Evolutionary conservation across 2,888 invertebrate species (phyloP), one percentile per base, ranked within the genome.

Genomic region (Noctua comes): DNA sequence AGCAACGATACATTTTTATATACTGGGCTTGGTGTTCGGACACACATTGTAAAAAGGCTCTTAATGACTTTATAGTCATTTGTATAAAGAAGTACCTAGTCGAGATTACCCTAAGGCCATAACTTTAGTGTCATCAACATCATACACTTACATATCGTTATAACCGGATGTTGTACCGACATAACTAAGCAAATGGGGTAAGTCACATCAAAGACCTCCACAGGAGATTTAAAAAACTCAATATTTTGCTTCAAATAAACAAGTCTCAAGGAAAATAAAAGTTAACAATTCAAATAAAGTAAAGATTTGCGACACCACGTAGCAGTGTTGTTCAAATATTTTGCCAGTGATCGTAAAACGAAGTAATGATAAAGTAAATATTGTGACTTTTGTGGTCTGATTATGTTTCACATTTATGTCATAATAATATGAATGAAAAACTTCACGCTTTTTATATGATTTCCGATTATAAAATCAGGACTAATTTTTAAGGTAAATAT

Each of bases 261-360:
- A 72, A 83, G 79, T 65, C 69, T 68, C 48, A 82, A 71, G 48
- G 54, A 79, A 83, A 80, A 84, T 83, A 78, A 88, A 89, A 89
- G 87, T 87, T 87, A 88, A 86, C 85, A 87, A 85, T 82, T 88
- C 80, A 88, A 90, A 86, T 86, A 87, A 88, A 84, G 83, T 81
- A 82, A 88, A 90, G 88, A 91, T 91, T 91, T 92, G 92, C 88
- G 90, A 92, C 86, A 88, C 80, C 85, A 86, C 86, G 88, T 88
- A 88, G 88, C 88, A 88, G 80, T 79, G 89, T 83, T 88, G 85
- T 86, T 90, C 89, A 88, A 90, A 90, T 90, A 91, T 91, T 92
- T 91, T 89, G 85, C 80, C 87, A 85, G 88, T 90, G 89, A 85
- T 89, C 92, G 86, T 94, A 94, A 94, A 94, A 92, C 83, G 89